Conservation (phyloP, 2,113 vertebrate species). For the Hippocampus abdominalis region DNA sequence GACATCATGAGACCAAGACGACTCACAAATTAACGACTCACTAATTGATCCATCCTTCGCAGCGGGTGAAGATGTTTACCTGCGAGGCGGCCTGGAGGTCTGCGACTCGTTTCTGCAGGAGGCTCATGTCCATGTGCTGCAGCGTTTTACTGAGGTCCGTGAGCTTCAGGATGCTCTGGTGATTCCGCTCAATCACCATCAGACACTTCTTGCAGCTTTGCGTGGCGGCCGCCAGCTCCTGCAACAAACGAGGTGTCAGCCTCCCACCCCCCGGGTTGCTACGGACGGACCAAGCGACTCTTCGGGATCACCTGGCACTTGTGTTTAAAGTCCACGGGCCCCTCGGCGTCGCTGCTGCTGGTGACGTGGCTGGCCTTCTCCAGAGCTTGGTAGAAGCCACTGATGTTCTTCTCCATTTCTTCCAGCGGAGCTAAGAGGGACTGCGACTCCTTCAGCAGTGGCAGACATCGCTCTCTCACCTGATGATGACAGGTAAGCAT, state of each 20-base stretch:
- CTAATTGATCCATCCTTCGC: too few relatives aligned
- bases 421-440: constrained; percentile 81
- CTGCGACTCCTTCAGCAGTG: constrained; percentile 83
- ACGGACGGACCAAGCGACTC: too few relatives aligned
- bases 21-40: too few relatives aligned
- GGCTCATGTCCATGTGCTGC: constrained; percentile 80
- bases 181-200: constrained; percentile 83
- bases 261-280: too few relatives aligned
- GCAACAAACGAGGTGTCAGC: constrained; percentile 13
- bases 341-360: constrained; percentile 75
- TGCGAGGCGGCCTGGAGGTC: constrained; percentile 86
- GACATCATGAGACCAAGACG: too few relatives aligned
- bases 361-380: constrained; percentile 85
- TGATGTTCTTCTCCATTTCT: constrained; percentile 91
- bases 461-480: constrained; percentile 81
- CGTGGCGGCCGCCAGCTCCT: constrained; percentile 88
- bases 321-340: constrained; percentile 84
- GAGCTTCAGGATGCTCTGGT: constrained; percentile 81
- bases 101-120: constrained; percentile 82
- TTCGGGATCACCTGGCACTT: constrained; percentile 82
- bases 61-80: constrained; percentile 56
- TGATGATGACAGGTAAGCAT: constrained; percentile 40
- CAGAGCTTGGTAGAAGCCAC: constrained; percentile 86
- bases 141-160: constrained; percentile 77
- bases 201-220: constrained; percentile 92